Conservation (phyloP, 2,797 vertebrate genomes). For the Pyrocephalus nanus region DNA sequence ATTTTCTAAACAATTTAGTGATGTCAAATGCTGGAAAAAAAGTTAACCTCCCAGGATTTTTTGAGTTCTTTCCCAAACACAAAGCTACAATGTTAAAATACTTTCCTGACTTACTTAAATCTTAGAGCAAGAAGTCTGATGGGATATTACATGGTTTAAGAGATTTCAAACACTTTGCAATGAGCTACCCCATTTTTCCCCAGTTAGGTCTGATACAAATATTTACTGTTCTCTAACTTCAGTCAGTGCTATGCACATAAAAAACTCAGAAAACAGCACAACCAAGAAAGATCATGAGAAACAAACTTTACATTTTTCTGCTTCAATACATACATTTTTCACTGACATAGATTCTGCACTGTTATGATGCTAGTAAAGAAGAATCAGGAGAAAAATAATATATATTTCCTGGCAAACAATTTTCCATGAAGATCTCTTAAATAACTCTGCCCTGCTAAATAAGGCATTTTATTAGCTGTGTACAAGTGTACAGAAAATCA, state of each 20-base stretch:
- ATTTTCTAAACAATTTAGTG: background rate
- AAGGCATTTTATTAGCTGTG: background rate
- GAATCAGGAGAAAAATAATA: background rate
- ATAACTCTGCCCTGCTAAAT: background rate
- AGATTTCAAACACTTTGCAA: background rate
- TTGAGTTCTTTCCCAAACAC: background rate
- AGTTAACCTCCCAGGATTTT: background rate
- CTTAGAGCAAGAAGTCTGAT: background rate
- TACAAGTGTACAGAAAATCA: background rate
- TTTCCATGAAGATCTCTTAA: background rate
- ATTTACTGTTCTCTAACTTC: background rate
- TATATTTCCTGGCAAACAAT: background rate
- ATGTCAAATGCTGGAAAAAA: background rate
- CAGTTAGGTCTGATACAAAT: background rate
- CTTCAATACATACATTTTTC: background rate
- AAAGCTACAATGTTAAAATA: background rate
- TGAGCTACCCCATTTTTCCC: accelerated
- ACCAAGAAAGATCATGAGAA: background rate
- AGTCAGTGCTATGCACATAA: background rate
- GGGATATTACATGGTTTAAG: background rate
- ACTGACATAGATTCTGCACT: background rate
- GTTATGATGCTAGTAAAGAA: background rate
- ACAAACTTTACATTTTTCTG: background rate
- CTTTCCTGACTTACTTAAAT: background rate
- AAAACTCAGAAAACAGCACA: background rate